Evolutionary conservation across 2,113 vertebrate genomes (phyloP).

Genomic region (Hirundichthys speculiger): DNA sequence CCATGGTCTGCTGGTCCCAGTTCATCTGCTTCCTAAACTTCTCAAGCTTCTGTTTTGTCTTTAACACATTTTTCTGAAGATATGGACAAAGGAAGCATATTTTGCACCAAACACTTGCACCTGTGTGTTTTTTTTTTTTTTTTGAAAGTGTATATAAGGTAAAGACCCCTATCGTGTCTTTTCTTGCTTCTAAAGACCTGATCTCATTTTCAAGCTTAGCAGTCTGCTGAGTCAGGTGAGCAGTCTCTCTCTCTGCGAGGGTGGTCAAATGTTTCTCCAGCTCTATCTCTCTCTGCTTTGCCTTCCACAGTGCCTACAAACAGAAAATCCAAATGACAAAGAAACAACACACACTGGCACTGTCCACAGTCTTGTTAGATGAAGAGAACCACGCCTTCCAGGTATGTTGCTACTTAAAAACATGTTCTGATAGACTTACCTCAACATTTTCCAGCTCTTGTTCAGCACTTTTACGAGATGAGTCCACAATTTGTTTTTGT

Average conservation of each 20-base stretch:
- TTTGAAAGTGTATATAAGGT: neutral
- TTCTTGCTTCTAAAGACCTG: constrained; percentile 80
- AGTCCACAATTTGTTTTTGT: constrained; percentile 74
- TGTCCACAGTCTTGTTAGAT: neutral
- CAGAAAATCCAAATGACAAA: constrained; percentile 9
- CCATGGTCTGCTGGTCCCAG: constrained; percentile 89
- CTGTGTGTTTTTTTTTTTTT: too few relatives aligned
- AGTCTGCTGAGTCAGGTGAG: constrained; percentile 83
- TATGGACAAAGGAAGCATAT: neutral
- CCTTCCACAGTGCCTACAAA: constrained; percentile 85
- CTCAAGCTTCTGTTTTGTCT: constrained; percentile 87
- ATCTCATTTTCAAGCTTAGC: constrained; percentile 82
- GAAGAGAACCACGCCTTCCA: neutral
- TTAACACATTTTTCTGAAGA: constrained; percentile 85
- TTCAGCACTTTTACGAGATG: constrained; percentile 83
- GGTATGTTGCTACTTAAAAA: neutral
- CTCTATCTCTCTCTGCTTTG: constrained; percentile 86
- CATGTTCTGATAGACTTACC: constrained; percentile 72
- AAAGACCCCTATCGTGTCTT: constrained; percentile 38
- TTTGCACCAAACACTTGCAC: neutral
- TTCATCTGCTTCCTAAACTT: constrained; percentile 87
- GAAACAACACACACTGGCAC: fast-evolving
- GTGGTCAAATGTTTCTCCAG: constrained; percentile 87
- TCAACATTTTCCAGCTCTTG: constrained; percentile 86
- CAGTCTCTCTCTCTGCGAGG: constrained; percentile 86